phyloP scores from a whole-genome alignment of 2,113 vertebrate genomes.

The Neotoma lepida region DNA sequence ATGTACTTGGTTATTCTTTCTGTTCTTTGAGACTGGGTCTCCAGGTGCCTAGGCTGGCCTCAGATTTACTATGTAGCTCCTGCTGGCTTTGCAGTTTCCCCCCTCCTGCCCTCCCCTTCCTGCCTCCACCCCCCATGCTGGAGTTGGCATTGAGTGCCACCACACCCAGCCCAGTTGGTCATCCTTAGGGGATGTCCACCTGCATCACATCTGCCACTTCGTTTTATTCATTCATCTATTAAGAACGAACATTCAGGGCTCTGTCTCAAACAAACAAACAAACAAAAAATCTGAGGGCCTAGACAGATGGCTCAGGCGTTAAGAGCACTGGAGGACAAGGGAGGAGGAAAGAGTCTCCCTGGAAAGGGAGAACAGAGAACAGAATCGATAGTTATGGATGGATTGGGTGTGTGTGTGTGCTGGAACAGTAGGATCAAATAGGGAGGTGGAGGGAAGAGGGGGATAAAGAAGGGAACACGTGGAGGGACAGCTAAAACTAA shows the following conservation, averaged over 20 bases:
- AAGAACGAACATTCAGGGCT: no score
- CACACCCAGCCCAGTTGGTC: neutral
- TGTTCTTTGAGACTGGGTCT: neutral
- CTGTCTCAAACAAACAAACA: neutral
- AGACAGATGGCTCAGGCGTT: neutral
- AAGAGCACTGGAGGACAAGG: neutral
- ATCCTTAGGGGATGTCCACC: neutral
- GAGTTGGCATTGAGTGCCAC: neutral
- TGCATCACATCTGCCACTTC: neutral
- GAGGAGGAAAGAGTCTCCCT: no score
- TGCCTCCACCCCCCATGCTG: neutral
- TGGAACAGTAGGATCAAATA: neutral
- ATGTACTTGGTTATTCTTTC: neutral
- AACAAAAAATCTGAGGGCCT: neutral
- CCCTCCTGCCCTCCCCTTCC: no score
- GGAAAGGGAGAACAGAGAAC: no score
- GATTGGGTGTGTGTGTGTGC: neutral
- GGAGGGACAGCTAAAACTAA: neutral
- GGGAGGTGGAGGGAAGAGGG: neutral
- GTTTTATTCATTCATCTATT: neutral
- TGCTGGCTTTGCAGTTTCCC: neutral
- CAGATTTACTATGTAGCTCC: neutral
- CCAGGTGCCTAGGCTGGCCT: neutral
- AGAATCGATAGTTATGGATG: neutral
- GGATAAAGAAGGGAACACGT: neutral